Conservation (phyloP, 2,113 vertebrate genomes). For the Ibidorhyncha struthersii region DNA sequence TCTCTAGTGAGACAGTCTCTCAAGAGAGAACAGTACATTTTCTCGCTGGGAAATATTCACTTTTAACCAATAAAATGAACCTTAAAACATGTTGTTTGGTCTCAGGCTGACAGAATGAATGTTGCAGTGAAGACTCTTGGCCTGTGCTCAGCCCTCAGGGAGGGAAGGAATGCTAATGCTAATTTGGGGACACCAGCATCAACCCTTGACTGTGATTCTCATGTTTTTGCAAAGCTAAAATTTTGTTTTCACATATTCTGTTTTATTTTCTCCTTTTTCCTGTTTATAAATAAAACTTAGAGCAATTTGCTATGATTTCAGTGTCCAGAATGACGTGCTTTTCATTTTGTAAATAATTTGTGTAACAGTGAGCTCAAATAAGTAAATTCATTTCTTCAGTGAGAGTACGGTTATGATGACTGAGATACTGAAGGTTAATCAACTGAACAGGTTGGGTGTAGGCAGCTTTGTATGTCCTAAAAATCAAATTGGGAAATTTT, state of each 20-base stretch:
- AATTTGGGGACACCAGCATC: background rate
- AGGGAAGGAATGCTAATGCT: constrained; percentile 2
- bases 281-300: background rate
- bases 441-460: accelerated
- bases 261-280: background rate
- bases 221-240: background rate
- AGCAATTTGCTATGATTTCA: background rate
- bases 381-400: background rate
- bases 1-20: background rate
- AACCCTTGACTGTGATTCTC: background rate
- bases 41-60: background rate
- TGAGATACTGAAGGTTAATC: background rate
- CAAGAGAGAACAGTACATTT: background rate
- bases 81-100: constrained; percentile 24
- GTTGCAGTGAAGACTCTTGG: constrained; percentile 1
- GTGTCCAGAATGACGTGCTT: background rate
- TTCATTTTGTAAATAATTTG: background rate
- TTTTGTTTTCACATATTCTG: background rate
- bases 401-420: background rate
- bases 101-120: constrained; percentile 23
- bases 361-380: background rate
- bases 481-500: background rate
- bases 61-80: constrained; percentile 21
- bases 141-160: background rate
- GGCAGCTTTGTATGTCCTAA: background rate